A percentile compares a stretch with the other conserved stretches of the same genome.
phyloP scores from a whole-genome alignment of 2,888 invertebrate genomes.

The Harpagoxenus sublaevis region DNA sequence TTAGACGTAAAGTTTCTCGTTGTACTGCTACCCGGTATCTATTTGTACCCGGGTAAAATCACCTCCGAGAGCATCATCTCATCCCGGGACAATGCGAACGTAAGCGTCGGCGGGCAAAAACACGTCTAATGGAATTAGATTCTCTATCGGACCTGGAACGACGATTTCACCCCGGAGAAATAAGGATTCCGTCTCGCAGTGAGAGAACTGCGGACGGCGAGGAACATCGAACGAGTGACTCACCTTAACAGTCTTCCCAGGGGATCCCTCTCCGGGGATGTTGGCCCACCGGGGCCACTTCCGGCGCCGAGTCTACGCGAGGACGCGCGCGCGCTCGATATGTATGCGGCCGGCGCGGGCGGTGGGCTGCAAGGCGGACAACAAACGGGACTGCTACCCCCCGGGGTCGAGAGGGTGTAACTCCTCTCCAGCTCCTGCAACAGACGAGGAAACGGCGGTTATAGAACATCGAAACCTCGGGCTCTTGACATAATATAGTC shows the following conservation, averaged over 20 bases:
- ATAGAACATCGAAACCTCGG: constrained; percentile 21
- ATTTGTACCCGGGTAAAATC: constrained; percentile 27
- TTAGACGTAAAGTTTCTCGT: constrained; percentile 30
- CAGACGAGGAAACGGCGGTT: constrained; percentile 43
- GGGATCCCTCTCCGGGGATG: constrained; percentile 82
- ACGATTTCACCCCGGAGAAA: constrained; percentile 31
- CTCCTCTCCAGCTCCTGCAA: constrained; percentile 83
- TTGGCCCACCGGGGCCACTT: constrained; percentile 77
- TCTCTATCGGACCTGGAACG: not conserved
- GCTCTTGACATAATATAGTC: not conserved
- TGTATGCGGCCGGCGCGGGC: constrained; percentile 84
- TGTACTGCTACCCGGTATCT: constrained; percentile 1
- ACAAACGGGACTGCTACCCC: constrained; percentile 81
- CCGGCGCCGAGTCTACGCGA: constrained; percentile 81
- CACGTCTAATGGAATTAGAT: constrained; percentile 48
- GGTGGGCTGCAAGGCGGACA: constrained; percentile 83
- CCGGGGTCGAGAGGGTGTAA: constrained; percentile 82
- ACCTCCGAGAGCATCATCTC: constrained; percentile 19
- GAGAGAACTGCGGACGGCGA: not conserved
- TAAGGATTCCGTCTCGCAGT: constrained; percentile 36
- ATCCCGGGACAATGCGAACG: constrained; percentile 23
- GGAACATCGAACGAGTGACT: constrained; percentile 50
- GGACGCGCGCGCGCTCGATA: constrained; percentile 84
- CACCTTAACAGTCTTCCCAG: constrained; percentile 81
- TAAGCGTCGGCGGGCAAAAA: constrained; percentile 16